phyloP scores from a whole-genome alignment of 2,888 invertebrate genomes.

The Patella depressa region DNA sequence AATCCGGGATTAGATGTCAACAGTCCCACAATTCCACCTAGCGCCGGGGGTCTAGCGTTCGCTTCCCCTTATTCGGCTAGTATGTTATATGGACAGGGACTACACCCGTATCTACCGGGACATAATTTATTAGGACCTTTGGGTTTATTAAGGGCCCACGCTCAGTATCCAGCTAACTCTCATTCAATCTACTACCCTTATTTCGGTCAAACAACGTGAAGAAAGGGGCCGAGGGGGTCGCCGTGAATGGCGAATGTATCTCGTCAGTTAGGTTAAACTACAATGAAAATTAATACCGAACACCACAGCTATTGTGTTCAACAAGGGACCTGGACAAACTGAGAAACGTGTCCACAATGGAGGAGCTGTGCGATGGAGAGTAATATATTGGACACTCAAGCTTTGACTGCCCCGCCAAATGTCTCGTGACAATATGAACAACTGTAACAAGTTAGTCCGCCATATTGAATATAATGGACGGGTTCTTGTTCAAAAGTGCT shows the following conservation, averaged over 20 bases:
- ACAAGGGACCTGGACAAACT: slow-evolving; percentile 5
- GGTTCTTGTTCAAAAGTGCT: no score
- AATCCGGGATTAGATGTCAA: slow-evolving; percentile 97
- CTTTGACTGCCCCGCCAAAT: slow-evolving; percentile 7
- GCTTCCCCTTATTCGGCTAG: slow-evolving; percentile 59
- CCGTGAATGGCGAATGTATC: neutral
- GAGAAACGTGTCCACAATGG: slow-evolving; percentile 1
- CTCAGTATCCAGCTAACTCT: slow-evolving; percentile 51
- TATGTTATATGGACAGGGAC: slow-evolving; percentile 59
- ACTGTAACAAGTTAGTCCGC: neutral
- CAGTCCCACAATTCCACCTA: slow-evolving; percentile 68
- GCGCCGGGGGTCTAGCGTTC: slow-evolving; percentile 51
- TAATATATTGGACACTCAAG: neutral
- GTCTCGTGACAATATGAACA: neutral
- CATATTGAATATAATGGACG: neutral
- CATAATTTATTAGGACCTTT: slow-evolving; percentile 59
- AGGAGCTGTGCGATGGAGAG: slow-evolving; percentile 1
- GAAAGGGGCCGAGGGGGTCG: neutral
- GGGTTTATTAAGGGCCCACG: slow-evolving; percentile 57
- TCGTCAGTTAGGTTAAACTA: neutral
- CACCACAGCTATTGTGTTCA: slow-evolving; percentile 1
- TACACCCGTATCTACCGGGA: slow-evolving; percentile 60
- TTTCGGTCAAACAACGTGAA: slow-evolving; percentile 42
- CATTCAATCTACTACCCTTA: slow-evolving; percentile 53
- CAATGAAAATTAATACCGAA: slow-evolving; percentile 8